Evolutionary conservation across 2,888 invertebrate genomes (phyloP), one percentile per base, ranked within the genome.

Genomic region (Conistra vaccinii): DNA sequence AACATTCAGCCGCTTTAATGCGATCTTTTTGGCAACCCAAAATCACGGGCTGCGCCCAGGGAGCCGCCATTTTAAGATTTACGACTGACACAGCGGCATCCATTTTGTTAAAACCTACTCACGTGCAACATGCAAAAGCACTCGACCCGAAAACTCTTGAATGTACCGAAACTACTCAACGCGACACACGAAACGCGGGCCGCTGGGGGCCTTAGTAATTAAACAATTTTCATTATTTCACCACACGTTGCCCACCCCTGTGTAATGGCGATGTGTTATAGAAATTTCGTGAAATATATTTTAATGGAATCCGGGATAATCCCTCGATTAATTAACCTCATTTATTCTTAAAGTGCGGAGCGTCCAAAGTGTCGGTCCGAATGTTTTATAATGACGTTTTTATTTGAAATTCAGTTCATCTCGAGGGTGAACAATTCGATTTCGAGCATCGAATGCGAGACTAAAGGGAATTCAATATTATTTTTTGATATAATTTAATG

Each of bases 51-150:
- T 60, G 80, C 89, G 93, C 91, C 92, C 93, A 90, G 93, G 92
- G 93, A 92, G 80, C 89, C 90, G 91, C 91, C 92, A 91, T 93
- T 92, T 90, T 89, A 90, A 92, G 92, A 94, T 94, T 93, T 94
- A 94, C 92, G 93, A 92, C 83, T 90, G 84, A 85, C 87, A 80
- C 68, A 84, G 89, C 75, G 88, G 79, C 84, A 80, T 84, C 85
- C 87, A 83, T 88, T 80, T 89, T 87, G 87, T 84, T 74, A 79
- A 79, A 79, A 79, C 79, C 79, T 78, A 78, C 78, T 78, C 78
- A 78, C 78, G 78, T 78, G 78, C 78, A 78, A 78, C 78, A 78
- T 78, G 78, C 78, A 78, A 78, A 78, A 78, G 78, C 94, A 94
- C 94, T 94, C 93, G 91, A 84, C 90, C 90, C 90, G 90, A 92